Percentiles rank a stretch among this genome's conserved stretches.
phyloP scores from a whole-genome alignment of 2,113 vertebrate species.

The Egretta garzetta region DNA sequence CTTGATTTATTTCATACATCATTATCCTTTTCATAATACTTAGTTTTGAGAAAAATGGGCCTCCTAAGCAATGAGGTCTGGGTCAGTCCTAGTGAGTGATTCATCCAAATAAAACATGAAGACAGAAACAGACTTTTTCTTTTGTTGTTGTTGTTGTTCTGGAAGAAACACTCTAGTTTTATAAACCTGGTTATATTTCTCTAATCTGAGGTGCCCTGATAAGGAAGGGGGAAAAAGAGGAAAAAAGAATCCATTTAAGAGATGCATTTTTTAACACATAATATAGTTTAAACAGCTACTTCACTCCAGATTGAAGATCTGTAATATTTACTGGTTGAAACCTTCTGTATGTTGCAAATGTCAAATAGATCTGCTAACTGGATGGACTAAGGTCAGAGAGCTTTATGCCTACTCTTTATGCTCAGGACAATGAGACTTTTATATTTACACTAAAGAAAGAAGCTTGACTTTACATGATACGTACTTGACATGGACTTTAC shows the following conservation, averaged over 20 bases:
- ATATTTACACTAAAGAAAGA: not conserved
- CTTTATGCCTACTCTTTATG: not conserved
- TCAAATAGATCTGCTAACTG: not conserved
- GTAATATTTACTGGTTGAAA: not conserved
- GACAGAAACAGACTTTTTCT: not conserved
- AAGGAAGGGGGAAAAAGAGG: not conserved
- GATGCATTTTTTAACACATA: not conserved
- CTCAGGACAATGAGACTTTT: not conserved
- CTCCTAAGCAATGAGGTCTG: not conserved
- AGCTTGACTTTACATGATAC: not conserved
- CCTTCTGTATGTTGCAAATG: not conserved
- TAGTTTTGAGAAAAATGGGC: not conserved
- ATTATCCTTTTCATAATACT: not conserved
- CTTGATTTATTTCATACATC: not conserved
- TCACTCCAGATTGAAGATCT: not conserved
- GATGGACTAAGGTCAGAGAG: not conserved
- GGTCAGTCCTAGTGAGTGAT: not conserved
- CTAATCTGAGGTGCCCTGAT: not conserved
- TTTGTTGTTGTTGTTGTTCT: not conserved
- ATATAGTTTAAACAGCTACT: not conserved
- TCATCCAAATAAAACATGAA: not conserved
- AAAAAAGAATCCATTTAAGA: not conserved
- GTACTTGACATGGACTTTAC: not conserved
- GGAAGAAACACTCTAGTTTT: not conserved
- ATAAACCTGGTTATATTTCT: not conserved